Evolutionary conservation across 2,113 vertebrate species (phyloP), one percentile per base, ranked within the genome.

Genomic region (Thalassoma bifasciatum): DNA sequence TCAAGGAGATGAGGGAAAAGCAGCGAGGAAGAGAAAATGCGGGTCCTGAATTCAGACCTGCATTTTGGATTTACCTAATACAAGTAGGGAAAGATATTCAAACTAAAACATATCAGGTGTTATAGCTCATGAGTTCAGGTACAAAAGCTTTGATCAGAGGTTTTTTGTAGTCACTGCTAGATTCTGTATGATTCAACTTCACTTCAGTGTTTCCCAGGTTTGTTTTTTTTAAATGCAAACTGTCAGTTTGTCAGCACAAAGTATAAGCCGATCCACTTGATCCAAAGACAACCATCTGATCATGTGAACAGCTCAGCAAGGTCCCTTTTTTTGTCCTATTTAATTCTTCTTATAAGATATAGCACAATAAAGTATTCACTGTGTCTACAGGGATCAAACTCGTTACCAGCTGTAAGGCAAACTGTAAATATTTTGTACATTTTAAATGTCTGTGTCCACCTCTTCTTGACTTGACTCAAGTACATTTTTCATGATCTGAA

Each of bases 41-140:
- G n/a, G 36, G 58, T 68, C 26, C 61, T 44, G 50, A 67, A 77
- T 51, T 80, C 16, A 42, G 19, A 38, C 34, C 60, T 40, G n/a
- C 16, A 72, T 69, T 6, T 26, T 8, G 30, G 51, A 66, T 30
- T 30, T 30, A 30, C 6, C 6, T 30, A 6, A 30, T 46, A 19
- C 14, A 14, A 46, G 44, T 46, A 46, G 14, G 21, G 51, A 30
- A 51, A 26, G 13, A 60, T 71, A 44, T 57, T 68, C 1, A 61
- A 37, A 67, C 70, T 9, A 16, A 19, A 22, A 58, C 46, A 14
- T 61, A 13, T 2, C 6, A 26, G 47, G 10, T 61, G n/a, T 8
- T 67, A 72, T 23, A 19, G 38, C 38, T 40, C 12, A 40, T 2
- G 9, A 40, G 30, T 30, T 6, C 30, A 30, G 30, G 30, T 30